A percentile compares a stretch with the other conserved stretches of the same genome.
phyloP scores from a whole-genome alignment of 1,140 invertebrate genomes.

The Atta texana region DNA sequence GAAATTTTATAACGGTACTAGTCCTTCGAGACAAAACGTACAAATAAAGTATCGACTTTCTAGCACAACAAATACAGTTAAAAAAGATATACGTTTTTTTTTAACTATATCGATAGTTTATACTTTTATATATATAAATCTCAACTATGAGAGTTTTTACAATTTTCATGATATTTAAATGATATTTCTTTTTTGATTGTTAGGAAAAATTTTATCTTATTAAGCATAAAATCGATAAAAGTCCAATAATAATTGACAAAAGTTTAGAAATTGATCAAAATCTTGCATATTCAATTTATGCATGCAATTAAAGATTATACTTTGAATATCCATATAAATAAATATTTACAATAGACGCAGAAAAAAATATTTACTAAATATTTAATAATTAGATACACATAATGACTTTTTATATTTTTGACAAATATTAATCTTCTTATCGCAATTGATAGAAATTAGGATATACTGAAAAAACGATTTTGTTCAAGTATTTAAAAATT shows the following conservation, averaged over 20 bases:
- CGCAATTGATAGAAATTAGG: background rate
- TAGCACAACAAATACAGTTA: background rate
- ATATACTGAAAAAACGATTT: no score
- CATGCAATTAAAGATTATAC: background rate
- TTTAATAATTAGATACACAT: background rate
- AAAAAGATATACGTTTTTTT: background rate
- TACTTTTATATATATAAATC: no score
- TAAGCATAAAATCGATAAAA: background rate
- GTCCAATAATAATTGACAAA: background rate
- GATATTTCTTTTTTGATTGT: background rate
- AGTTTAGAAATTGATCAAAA: no score
- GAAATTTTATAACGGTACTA: background rate
- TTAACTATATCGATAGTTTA: no score
- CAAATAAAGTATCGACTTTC: background rate
- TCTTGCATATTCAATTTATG: background rate
- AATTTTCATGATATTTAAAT: background rate
- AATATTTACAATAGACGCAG: no score
- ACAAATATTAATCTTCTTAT: background rate
- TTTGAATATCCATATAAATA: background rate
- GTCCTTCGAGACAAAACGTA: background rate
- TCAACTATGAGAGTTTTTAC: background rate
- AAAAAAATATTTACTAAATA: background rate
- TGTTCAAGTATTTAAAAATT: no score
- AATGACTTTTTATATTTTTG: background rate
- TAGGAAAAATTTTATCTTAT: background rate